Evolutionary conservation across 23 tunicate species (phyloP), one percentile per base, ranked within the genome.

Genomic region (Styela clava): DNA sequence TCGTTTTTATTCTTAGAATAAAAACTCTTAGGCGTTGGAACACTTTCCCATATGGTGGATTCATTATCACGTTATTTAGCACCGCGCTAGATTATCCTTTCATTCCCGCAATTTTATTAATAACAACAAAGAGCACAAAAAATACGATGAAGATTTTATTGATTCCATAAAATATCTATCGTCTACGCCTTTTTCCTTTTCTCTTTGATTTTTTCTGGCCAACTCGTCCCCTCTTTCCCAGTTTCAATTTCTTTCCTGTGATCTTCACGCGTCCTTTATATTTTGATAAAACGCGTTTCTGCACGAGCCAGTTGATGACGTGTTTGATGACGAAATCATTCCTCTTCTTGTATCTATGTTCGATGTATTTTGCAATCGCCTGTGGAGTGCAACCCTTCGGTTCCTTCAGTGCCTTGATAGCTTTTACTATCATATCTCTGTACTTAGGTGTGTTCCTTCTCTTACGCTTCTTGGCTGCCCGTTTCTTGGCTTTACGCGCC

Each of bases 311-410:
- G 69, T 78, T 82, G 31, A 85, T 61, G 63, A 88, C 89, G 79
- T 91, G 90, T 70, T 82, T 82, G 22, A 91, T 74, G 16, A 91
- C 73, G 61, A 82, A 91, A 68, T 85, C 97, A 76, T 91, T 91
- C 51, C 83, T 36, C 33, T 82, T 74, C 22, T 86, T 82, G 63
- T 85, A 82, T 31, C 64, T 78, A 61, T 82, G 78, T 63, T 85
- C 97, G 62, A 91, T 69, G 35, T 69, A 85, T 70, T 52, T 74
- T 35, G 78, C 82, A 69, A 91, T 69, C 3, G 86, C 56, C n/a
- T 52, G 27, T 0, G 52, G 29, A n/a, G 74, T 69, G 62, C 83
- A 24, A 19, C 97, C 97, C 61, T 86, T 91, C 63, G 83, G 78
- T 37, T 86, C 97, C 22, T 69, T 68, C 2, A 73, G 67, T n/a